Evolutionary conservation across 2,888 invertebrate species (phyloP), one percentile per base, ranked within the genome.

Genomic region (Trachelus troglodyta): DNA sequence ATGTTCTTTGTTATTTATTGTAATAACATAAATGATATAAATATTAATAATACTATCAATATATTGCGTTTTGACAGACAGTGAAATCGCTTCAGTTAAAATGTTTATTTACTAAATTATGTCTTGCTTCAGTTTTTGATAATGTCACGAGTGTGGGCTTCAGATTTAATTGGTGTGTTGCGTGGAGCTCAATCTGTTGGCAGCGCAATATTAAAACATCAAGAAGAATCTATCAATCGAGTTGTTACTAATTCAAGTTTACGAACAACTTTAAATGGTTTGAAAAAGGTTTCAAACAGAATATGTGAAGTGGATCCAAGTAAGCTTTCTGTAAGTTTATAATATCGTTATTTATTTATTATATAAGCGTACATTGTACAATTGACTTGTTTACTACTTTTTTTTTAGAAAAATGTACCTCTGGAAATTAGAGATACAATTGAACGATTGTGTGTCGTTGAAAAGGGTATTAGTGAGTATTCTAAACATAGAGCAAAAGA

Each of bases 161-260:
- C 90, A 87, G 96, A 96, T 91, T 86, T 95, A 83, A 90, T 95
- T 85, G 94, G 94, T 73, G 92, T 97, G 81, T 87, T 96, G 83
- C 94, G 94, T 88, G 96, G 97, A 73, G 91, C 95, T 78, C 95
- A 95, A 86, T 92, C 94, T 75, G 94, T 97, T 76, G 92, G 93
- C 69, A 94, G 94, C 87, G 95, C 96, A 73, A 93, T 95, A 75
- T 87, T 94, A 34, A 95, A 94, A 88, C 91, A 95, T 80, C 96
- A 96, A 89, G 93, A 94, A 87, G 93, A 94, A 82, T 92, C 93
- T 81, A 88, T 94, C 78, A 94, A 93, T 89, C 91, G 93, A 83
- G 90, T 95, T 84, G 95, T 96, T 94, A 92, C 93, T 90, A 95
- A 95, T 90, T 96, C 96, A 31, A 96, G 94, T 89, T 85, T 96